These are phyloP conservation scores for Ophion costatus DNA, from an alignment of 2,888 invertebrate genomes.

Conservation along the genomic window DNA sequence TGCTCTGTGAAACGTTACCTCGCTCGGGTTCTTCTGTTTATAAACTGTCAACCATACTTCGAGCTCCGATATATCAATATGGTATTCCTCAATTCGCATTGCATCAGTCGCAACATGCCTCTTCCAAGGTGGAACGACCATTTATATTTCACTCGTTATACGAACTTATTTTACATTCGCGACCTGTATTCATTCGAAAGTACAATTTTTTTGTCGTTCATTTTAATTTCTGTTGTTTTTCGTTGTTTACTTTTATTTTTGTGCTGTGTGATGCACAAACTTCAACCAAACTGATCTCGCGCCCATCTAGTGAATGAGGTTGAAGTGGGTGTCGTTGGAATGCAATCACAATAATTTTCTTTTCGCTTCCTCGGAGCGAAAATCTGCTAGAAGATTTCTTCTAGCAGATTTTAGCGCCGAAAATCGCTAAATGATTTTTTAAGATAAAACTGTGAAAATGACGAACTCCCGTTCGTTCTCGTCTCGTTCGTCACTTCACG, in stretches of 20 bases:
- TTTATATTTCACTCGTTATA: not conserved
- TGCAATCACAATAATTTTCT: not conserved
- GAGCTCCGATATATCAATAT: not conserved
- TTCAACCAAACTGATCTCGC: not conserved
- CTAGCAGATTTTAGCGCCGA: too few relatives aligned
- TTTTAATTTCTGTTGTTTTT: too few relatives aligned
- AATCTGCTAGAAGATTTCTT: too few relatives aligned
- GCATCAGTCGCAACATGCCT: not conserved
- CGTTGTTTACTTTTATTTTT: too few relatives aligned
- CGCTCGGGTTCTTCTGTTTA: not conserved
- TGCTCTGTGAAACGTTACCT: not conserved
- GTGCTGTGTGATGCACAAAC: not conserved
- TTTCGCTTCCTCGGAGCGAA: too few relatives aligned
- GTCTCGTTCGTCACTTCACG: too few relatives aligned
- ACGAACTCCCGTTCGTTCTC: too few relatives aligned
- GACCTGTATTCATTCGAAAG: not conserved
- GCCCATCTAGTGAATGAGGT: not conserved
- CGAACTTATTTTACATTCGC: not conserved
- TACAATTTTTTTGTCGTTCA: not conserved
- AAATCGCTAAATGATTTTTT: too few relatives aligned
- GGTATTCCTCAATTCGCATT: not conserved
- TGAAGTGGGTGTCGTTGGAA: not conserved
- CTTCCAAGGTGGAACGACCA: not conserved
- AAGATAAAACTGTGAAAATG: too few relatives aligned
- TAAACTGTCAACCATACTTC: not conserved